phyloP scores from a whole-genome alignment of 2,797 vertebrate species.

The Odontamblyopus lacepedii region DNA sequence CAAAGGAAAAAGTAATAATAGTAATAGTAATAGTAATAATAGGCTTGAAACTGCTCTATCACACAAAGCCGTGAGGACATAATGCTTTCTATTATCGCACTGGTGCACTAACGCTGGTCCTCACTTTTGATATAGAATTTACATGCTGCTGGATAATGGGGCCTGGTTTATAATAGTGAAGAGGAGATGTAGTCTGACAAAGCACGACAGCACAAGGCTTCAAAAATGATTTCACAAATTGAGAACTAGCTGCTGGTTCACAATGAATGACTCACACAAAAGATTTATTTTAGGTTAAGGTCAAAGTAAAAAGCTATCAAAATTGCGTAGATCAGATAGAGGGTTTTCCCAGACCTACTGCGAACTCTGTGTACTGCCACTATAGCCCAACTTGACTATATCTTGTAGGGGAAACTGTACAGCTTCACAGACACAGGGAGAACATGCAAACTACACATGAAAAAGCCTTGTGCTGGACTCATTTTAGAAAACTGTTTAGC shows the following conservation, averaged over 20 bases:
- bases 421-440: background rate
- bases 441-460: too few species aligned
- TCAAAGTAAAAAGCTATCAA: background rate
- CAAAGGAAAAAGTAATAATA: slow-evolving; percentile 2
- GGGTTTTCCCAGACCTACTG: background rate
- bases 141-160: slow-evolving; percentile 17
- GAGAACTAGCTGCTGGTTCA: background rate
- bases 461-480: too few species aligned
- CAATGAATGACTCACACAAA: background rate
- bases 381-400: background rate
- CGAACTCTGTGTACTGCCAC: background rate
- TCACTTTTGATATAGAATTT: too few species aligned
- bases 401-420: too few species aligned
- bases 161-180: slow-evolving; percentile 2
- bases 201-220: too few species aligned
- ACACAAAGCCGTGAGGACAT: slow-evolving; percentile 17
- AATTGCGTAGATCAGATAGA: background rate
- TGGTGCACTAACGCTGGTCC: slow-evolving; percentile 1
- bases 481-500: too few species aligned
- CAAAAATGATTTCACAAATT: background rate
- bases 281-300: background rate
- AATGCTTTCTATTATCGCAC: slow-evolving; percentile 8
- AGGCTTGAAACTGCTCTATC: background rate
- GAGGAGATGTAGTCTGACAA: background rate
- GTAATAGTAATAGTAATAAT: slow-evolving; percentile 7